Conservation (phyloP, 2,888 invertebrate genomes). For the Drosophila lacicola region DNA sequence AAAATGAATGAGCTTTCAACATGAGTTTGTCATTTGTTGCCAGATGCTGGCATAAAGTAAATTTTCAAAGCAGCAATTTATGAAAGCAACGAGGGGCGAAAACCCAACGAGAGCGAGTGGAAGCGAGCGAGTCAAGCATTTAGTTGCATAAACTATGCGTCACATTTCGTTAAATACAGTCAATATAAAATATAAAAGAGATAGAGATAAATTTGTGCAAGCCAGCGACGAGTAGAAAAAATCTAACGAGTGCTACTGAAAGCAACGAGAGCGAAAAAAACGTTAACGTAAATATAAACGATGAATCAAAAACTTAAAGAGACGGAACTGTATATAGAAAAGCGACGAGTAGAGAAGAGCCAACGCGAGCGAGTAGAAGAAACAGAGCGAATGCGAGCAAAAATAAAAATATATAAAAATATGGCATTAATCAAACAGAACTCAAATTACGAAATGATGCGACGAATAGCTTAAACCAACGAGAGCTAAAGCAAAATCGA, state of each 20-base stretch:
- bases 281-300: no score
- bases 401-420: no score
- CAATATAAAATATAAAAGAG: neutral
- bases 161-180: no score
- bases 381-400: conserved; percentile 4
- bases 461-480: no score
- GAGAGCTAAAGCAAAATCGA: no score
- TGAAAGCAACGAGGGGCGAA: conserved; percentile 13
- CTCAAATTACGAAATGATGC: conserved; percentile 32
- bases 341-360: no score
- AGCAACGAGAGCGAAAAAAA: no score
- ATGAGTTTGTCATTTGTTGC: conserved; percentile 75
- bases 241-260: neutral
- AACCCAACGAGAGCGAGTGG: neutral
- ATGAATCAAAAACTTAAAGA: no score
- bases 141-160: no score
- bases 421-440: neutral
- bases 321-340: no score
- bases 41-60: conserved; percentile 17
- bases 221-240: neutral
- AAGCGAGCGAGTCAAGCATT: neutral
- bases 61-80: conserved; percentile 46
- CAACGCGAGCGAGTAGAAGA: no score
- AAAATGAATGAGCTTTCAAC: conserved; percentile 77
- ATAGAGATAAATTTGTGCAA: neutral